Evolutionary conservation across 92 coral and sea anemone genomes (phyloP).

Genomic region (Palythoa caribaeorum): DNA sequence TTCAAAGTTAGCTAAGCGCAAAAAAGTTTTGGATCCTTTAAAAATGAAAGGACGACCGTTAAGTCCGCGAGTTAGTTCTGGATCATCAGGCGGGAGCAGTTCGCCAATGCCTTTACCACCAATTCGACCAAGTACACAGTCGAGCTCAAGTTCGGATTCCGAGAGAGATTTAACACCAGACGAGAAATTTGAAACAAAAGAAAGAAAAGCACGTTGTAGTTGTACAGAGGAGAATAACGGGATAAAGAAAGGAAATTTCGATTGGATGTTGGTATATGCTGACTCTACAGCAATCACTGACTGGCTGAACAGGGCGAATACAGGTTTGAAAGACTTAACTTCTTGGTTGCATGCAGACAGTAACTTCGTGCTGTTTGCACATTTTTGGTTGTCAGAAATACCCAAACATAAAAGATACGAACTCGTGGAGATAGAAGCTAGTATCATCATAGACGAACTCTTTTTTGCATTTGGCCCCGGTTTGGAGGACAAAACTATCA

Average conservation of each 20-base stretch:
- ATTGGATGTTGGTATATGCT: constrained; percentile 65
- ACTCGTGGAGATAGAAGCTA: constrained; percentile 76
- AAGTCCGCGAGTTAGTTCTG: constrained; percentile 77
- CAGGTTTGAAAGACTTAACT: constrained; percentile 63
- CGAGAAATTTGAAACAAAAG: not conserved
- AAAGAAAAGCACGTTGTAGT: constrained; percentile 43
- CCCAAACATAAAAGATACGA: constrained; percentile 73
- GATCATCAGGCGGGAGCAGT: constrained; percentile 68
- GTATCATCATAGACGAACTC: constrained; percentile 83
- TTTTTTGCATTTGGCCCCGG: constrained; percentile 89
- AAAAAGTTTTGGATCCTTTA: constrained; percentile 58
- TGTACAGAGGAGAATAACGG: constrained; percentile 40
- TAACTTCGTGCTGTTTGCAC: constrained; percentile 85
- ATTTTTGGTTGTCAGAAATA: constrained; percentile 89
- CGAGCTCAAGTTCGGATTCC: constrained; percentile 56
- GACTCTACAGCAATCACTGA: constrained; percentile 83
- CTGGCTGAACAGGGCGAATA: constrained; percentile 86
- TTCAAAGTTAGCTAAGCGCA: constrained; percentile 76
- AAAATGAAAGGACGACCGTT: constrained; percentile 31
- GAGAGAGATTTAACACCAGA: not conserved
- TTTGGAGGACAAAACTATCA: constrained; percentile 55
- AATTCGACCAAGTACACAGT: constrained; percentile 52
- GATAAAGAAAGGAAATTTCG: constrained; percentile 69
- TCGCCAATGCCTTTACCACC: constrained; percentile 92
- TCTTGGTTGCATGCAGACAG: constrained; percentile 76